These are phyloP conservation scores for Apteryx owenii DNA, from an alignment of 2,113 vertebrate species.

Conservation along the genomic window DNA sequence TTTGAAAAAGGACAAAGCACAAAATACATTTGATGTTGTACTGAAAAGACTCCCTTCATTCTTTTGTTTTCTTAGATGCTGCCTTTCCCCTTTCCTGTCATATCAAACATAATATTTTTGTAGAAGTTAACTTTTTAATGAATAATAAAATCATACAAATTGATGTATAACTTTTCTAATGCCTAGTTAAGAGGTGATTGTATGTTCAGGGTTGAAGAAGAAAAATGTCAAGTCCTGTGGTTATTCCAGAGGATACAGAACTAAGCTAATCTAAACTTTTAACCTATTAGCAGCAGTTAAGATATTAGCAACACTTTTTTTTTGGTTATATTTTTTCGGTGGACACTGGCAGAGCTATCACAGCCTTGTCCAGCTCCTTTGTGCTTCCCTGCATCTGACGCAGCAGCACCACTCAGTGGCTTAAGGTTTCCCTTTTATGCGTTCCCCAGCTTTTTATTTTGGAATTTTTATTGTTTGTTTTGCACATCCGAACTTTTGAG, in stretches of 20 bases:
- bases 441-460: background rate
- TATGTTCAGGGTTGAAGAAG: background rate
- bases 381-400: background rate
- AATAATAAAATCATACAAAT: background rate
- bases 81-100: background rate
- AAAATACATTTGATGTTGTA: background rate
- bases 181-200: fast-evolving
- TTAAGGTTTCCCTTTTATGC: background rate
- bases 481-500: fast-evolving
- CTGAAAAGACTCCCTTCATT: background rate
- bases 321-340: fast-evolving
- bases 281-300: fast-evolving
- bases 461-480: too few relatives aligned
- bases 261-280: background rate
- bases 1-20: background rate
- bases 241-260: background rate
- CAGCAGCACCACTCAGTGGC: constrained; percentile 54
- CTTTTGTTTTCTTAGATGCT: background rate
- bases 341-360: background rate
- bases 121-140: background rate
- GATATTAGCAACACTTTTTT: fast-evolving
- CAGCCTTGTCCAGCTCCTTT: fast-evolving
- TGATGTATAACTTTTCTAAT: background rate
- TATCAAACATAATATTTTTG: background rate
- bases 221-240: background rate